Percentiles rank a stretch among this genome's conserved stretches.
These are phyloP conservation scores for Otus sunia DNA, from an alignment of 2,113 vertebrate genomes.

Conservation along the genomic window DNA sequence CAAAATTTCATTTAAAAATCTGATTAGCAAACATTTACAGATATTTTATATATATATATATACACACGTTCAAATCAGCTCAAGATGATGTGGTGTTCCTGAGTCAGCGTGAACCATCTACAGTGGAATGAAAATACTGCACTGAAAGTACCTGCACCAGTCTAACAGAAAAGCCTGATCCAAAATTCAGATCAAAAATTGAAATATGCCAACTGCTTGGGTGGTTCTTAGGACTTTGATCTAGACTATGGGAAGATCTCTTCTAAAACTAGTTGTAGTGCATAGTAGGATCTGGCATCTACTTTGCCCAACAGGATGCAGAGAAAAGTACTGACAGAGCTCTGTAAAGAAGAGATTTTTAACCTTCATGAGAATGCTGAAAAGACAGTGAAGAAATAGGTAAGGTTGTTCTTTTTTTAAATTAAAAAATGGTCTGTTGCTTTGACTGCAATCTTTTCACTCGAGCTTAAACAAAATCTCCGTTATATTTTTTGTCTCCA, in stretches of 20 bases:
- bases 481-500: background rate
- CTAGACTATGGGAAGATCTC: background rate
- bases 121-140: background rate
- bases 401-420: background rate
- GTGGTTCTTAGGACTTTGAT: background rate
- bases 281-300: background rate
- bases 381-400: background rate
- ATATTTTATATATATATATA: too few relatives aligned
- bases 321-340: background rate
- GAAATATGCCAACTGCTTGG: background rate
- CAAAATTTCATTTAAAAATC: background rate
- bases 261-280: background rate
- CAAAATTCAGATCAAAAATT: background rate
- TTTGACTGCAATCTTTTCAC: background rate
- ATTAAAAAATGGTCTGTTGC: background rate
- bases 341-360: background rate
- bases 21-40: background rate
- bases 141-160: background rate
- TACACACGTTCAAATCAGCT: background rate
- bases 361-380: background rate
- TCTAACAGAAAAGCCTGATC: background rate
- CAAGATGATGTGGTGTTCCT: background rate
- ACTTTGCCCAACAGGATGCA: background rate
- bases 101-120: background rate
- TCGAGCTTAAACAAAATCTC: background rate